Base-by-base conservation (phyloP, 1,140 invertebrate species). In the Drosophila carrolli region DNA sequence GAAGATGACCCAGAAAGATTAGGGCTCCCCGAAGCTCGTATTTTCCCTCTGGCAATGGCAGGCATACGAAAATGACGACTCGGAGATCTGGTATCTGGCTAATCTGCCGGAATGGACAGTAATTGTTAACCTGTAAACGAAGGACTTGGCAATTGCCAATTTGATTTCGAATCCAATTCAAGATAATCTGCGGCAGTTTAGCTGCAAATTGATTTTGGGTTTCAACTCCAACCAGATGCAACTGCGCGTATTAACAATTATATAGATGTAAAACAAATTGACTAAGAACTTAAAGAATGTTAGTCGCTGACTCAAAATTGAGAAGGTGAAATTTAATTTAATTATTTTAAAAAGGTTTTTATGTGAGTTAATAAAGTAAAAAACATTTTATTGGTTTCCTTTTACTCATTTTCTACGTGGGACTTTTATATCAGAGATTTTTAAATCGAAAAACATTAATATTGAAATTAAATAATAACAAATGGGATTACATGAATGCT, bases 1-100 rank as follows among this genome's bases (percentile, higher is more conserved):
- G 48, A n/a, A 53, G 71, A 59, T 74, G 63, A 35, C 70, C 73
- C 55, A 51, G 38, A 76, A 77, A 77, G 75, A 77, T 77, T 70
- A 27, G 44, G 27, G 4, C 9, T 44, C 5, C 27, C 13, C 19
- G 16, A 11, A 11, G 11, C 35, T 43, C 23, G 23, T 11, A 54
- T 13, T 11, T 11, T 5, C 0, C n/a, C 19, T 16, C 58, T 48
- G 66, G 29, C 68, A 71, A 66, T 41, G 65, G 37, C 68, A 72
- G 67, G 44, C 35, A 13, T 35, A 29, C 27, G 14, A 16, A n/a
- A 4, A 32, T 41, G 32, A 23, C 37, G 14, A 43, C 37, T 32
- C 57, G 37, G 58, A 35, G 8, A 35, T 16, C 29, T 10, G 48
- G 29, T 51, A 51, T 35, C 29, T 32, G 48, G n/a, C 29, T 67